phyloP scores from a whole-genome alignment of 2,113 vertebrate genomes.

The Indicator maculatus region DNA sequence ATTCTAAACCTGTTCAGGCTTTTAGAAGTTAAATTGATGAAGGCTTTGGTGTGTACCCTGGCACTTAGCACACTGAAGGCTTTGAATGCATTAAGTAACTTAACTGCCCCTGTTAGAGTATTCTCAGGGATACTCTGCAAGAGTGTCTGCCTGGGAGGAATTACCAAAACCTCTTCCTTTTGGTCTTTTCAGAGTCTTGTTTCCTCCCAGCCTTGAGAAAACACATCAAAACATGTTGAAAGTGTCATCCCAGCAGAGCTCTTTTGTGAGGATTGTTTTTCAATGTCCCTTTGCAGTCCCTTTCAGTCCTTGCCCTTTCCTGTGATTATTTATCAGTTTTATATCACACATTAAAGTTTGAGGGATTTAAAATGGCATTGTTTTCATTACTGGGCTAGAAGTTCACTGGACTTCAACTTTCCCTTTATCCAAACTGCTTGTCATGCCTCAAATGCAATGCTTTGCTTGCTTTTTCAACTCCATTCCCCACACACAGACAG shows the following conservation, averaged over 20 bases:
- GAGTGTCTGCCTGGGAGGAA: neutral
- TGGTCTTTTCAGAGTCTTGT: neutral
- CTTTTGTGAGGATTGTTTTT: neutral
- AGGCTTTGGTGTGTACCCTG: rapidly evolving
- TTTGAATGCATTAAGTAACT: neutral
- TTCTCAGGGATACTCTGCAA: neutral
- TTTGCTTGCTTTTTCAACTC: neutral
- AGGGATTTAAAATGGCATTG: neutral
- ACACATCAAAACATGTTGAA: neutral
- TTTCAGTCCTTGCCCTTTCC: neutral
- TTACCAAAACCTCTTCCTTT: neutral
- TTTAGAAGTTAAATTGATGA: neutral
- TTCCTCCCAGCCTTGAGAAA: neutral
- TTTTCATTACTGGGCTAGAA: neutral
- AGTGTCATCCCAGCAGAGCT: neutral
- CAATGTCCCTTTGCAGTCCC: neutral
- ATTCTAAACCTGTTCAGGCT: neutral
- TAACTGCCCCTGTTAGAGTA: neutral
- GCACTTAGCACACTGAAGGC: neutral
- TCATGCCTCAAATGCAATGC: neutral
- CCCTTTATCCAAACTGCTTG: neutral
- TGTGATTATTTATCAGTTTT: neutral
- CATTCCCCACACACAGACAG: neutral
- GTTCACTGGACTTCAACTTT: neutral
- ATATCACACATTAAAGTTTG: neutral